Base-by-base conservation (phyloP, 2,888 invertebrate species). In the Lithodes maja region DNA sequence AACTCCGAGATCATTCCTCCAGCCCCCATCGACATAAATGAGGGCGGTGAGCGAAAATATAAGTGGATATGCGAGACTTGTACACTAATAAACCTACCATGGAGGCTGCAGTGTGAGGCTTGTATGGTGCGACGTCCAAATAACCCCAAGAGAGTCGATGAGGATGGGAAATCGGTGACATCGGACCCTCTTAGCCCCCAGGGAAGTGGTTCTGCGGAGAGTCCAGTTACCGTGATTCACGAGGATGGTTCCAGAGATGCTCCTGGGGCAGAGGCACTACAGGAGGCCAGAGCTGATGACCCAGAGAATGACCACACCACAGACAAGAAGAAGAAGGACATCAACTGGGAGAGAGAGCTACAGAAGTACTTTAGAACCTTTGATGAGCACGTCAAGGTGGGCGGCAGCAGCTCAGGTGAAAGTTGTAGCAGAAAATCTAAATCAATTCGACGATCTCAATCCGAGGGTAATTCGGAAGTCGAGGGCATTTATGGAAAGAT, bases 31-130 rank as follows among this genome's bases (percentile, higher is more conserved):
- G 83, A 89, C 9, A 33, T 89, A 7, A 84, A 82, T 69, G 83
- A 81, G 5, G 71, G 68, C 50, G 49, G 52, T 53, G 89, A 89
- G 7, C 85, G 83, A 50, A 91, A 91, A 33, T 17, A 85, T 9
- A 90, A 90, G 50, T 91, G 91, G 91, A 71, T 89, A 1, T 91
- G 91, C 71, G 85, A 89, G 33, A 61, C 81, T 5, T 91, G 91
- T 61, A 91, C 91, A 9, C 69, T 91, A 17, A 91, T 90, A 12
- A 91, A 91, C 55, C 75, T 87, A 12, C 90, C 91, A 7, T 91
- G 91, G 91, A 86, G 86, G 55, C 84, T 91, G 49, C 90, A 90
- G 15, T 91, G 91, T 79, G 91, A 90, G 54, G 91, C 91, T 52
- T 91, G 91, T 17, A 79, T 79, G 82, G 77, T 81, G 53, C 77